Conservation (phyloP, 2,888 invertebrate species). For the Leptinotarsa peninsularis region DNA sequence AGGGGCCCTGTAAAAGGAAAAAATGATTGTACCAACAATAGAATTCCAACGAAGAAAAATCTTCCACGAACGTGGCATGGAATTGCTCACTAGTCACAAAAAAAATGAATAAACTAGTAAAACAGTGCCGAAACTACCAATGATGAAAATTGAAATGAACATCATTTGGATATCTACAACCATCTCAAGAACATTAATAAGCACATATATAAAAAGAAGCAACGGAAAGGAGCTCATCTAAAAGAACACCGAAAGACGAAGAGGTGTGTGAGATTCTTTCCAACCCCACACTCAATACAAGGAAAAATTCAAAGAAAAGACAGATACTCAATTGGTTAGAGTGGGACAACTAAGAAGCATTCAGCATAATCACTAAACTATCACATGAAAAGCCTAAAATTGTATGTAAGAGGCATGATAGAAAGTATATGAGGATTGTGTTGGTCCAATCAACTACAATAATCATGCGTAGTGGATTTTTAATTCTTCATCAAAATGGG, state of each 20-base stretch:
- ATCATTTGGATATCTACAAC: background rate
- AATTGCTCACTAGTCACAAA: background rate
- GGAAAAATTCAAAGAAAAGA: background rate
- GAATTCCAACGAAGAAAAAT: background rate
- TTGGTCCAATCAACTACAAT: background rate
- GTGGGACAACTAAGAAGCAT: background rate
- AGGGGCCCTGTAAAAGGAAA: slow-evolving; percentile 28
- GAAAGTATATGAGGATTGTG: too few relatives aligned
- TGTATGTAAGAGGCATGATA: background rate
- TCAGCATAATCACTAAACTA: slow-evolving; percentile 1
- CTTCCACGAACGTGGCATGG: background rate
- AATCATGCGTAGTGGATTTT: background rate
- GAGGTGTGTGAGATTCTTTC: background rate
- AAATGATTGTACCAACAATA: slow-evolving; percentile 27
- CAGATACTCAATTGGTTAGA: background rate
- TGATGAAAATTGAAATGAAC: background rate
- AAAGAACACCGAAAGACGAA: background rate
- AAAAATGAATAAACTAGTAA: background rate
- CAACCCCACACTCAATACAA: background rate
- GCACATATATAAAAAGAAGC: slow-evolving; percentile 3
- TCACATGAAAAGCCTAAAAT: background rate
- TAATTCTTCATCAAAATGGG: background rate
- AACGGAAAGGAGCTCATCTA: background rate
- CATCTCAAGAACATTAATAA: slow-evolving; percentile 1
- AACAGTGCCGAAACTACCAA: background rate